Evolutionary conservation across 1,140 invertebrate genomes (phyloP), one percentile per base, ranked within the genome.

Genomic region (Archegozetes longisetosus): DNA sequence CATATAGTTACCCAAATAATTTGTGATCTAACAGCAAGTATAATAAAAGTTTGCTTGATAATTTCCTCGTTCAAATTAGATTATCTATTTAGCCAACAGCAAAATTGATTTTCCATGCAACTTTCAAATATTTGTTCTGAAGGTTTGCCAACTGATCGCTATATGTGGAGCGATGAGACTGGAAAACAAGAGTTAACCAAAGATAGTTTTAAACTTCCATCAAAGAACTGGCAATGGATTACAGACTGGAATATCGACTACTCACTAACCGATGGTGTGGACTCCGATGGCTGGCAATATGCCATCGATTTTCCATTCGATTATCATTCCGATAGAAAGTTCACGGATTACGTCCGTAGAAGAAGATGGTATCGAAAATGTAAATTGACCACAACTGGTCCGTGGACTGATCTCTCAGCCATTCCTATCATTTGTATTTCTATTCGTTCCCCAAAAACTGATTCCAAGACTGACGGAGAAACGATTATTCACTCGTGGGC

Each of bases 261-360:
- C 69, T 82, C 84, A 69, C 83, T 84, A 29, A 83, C 84, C 1
- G 86, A 86, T n/a, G 88, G 88, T 1, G 85, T 86, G 1, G 88
- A 93, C 72, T 78, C 79, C 58, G 86, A 92, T 65, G 89, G 89
- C 2, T 94, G 90, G 90, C 89, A 93, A 70, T 93, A 93, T 74
- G 87, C 88, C 2, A 83, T 85, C 1, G 88, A 93, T 72, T 93
- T 92, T 71, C 86, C 87, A 4, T 80, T 83, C 0, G 79, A 79
- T 24, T 93, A 88, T 72, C 88, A 92, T 70, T 79, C 80, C 0
- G 80, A 83, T 64, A 90, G 89, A 70, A 77, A 84, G 57, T 83
- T 91, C 61, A 89, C 85, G 0, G 89, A 93, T 74, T 88, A 86
- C 68, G 88, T 91, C 0, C 76, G 90, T 58, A 77, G 88, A 26